A percentile compares a stretch with the other conserved stretches of the same genome.
These are phyloP conservation scores for Paratrypauchen microcephalus DNA, from an alignment of 2,797 vertebrate genomes.

Conservation along the genomic window DNA sequence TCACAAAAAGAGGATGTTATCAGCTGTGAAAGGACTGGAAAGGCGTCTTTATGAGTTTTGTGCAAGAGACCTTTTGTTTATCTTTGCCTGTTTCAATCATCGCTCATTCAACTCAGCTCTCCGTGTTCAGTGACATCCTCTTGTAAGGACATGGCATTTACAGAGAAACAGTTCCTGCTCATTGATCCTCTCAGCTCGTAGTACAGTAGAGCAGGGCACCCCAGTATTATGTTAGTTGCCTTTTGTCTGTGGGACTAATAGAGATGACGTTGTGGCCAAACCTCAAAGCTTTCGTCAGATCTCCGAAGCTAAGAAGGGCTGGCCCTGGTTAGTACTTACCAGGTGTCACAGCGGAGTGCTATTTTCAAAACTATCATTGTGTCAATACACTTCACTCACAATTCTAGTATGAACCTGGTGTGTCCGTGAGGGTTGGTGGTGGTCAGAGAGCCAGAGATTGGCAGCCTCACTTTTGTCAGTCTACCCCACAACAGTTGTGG, in stretches of 20 bases:
- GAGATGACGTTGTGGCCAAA: background rate
- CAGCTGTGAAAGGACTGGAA: background rate
- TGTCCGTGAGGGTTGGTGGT: too few species aligned
- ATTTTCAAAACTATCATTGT: too few species aligned
- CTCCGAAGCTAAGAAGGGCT: too few species aligned
- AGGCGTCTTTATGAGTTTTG: constrained; percentile 9
- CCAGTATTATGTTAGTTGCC: background rate
- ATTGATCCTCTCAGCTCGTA: constrained; percentile 18
- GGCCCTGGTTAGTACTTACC: too few species aligned
- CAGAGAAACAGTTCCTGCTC: constrained; percentile 10
- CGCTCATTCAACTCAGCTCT: constrained; percentile 20
- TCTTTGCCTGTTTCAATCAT: constrained; percentile 19
- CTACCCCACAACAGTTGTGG: too few species aligned
- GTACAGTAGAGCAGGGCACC: constrained; percentile 1
- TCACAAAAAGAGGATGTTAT: constrained; percentile 6
- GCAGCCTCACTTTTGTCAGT: too few species aligned
- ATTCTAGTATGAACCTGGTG: too few species aligned
- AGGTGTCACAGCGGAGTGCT: too few species aligned
- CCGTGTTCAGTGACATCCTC: constrained; percentile 17
- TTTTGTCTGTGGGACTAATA: background rate
- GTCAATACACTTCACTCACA: too few species aligned
- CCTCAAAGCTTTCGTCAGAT: too few species aligned
- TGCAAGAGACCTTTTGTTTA: constrained; percentile 19
- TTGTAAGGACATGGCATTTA: constrained; percentile 21
- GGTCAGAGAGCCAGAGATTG: too few species aligned